These are phyloP conservation scores for Drosophila lini DNA, from an alignment of 1,140 invertebrate genomes.

Conservation along the genomic window DNA sequence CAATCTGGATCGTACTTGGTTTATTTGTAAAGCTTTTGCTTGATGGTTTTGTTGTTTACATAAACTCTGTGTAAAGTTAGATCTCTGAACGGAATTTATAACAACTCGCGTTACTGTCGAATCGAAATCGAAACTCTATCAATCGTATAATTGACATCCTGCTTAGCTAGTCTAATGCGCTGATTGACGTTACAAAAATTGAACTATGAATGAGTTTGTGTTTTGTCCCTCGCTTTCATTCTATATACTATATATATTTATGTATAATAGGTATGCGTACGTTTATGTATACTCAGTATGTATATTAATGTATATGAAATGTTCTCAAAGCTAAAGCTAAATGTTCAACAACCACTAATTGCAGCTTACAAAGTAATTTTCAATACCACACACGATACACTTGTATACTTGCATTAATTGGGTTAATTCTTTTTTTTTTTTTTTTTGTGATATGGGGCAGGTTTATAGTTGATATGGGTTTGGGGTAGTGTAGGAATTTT, in stretches of 20 bases:
- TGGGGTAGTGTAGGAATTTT: conserved; percentile 51
- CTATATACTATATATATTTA: conserved; percentile 15
- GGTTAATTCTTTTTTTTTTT: conserved; percentile 32
- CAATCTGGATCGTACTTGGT: conserved; percentile 33
- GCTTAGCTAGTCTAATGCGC: conserved; percentile 38
- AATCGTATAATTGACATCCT: conserved; percentile 68
- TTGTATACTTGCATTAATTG: conserved; percentile 58
- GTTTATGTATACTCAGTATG: conserved; percentile 39
- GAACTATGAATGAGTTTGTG: conserved; percentile 42
- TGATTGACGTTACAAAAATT: conserved; percentile 66
- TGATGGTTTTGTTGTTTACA: conserved; percentile 46
- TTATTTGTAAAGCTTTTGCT: conserved; percentile 78
- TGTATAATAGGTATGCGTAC: conserved; percentile 28
- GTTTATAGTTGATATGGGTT: conserved; percentile 66
- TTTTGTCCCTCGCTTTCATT: conserved; percentile 42
- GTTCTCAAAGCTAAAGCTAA: conserved; percentile 76
- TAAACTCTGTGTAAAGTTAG: conserved; percentile 69
- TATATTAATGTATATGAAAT: conserved; percentile 68
- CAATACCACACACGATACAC: conserved; percentile 66
- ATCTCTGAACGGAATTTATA: conserved; percentile 81
- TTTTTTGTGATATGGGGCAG: conserved; percentile 49
- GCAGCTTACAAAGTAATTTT: conserved; percentile 79
- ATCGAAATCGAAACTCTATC: conserved; percentile 51
- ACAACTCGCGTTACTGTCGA: conserved; percentile 75
- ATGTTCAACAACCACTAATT: conserved; percentile 82